These are phyloP conservation scores for Borostomias antarcticus DNA, from an alignment of 2,797 vertebrate genomes.

Conservation along the genomic window DNA sequence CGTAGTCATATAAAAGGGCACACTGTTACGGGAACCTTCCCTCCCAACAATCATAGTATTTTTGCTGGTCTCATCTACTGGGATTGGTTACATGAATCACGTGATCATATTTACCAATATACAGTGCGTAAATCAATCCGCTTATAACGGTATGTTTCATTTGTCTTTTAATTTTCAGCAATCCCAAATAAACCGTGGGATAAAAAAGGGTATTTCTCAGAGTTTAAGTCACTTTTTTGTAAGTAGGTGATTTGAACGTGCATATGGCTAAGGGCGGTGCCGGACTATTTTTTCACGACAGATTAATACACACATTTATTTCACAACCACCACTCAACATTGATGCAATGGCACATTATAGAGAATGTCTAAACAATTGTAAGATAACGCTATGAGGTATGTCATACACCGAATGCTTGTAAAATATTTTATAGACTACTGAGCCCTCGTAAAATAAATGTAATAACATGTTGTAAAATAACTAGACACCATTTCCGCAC, in stretches of 20 bases:
- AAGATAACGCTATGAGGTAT: slow-evolving; percentile 68
- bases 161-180: slow-evolving; percentile 62
- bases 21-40: slow-evolving; percentile 93
- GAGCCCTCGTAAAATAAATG: slow-evolving; percentile 82
- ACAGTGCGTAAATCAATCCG: slow-evolving; percentile 98
- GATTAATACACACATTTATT: slow-evolving; percentile 47
- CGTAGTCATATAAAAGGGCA: slow-evolving; percentile 92
- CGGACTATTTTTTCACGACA: slow-evolving; percentile 78
- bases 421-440: slow-evolving; percentile 82
- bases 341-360: slow-evolving; percentile 55
- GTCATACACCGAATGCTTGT: slow-evolving; percentile 71
- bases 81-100: slow-evolving; percentile 98
- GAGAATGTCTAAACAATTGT: slow-evolving; percentile 63
- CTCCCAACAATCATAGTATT: slow-evolving; percentile 97
- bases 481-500: slow-evolving; percentile 70
- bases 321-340: slow-evolving; percentile 43
- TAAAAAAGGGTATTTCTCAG: background rate
- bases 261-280: slow-evolving; percentile 43
- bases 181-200: slow-evolving; percentile 4
- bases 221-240: slow-evolving; percentile 12
- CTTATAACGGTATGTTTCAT: slow-evolving; percentile 72
- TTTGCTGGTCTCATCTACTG: slow-evolving; percentile 94
- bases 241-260: slow-evolving; percentile 30
- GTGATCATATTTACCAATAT: slow-evolving; percentile 99
- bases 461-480: slow-evolving; percentile 82